Evolutionary conservation across 1,140 invertebrate species (phyloP).

Genomic region (Ctenoplectra terminalis): DNA sequence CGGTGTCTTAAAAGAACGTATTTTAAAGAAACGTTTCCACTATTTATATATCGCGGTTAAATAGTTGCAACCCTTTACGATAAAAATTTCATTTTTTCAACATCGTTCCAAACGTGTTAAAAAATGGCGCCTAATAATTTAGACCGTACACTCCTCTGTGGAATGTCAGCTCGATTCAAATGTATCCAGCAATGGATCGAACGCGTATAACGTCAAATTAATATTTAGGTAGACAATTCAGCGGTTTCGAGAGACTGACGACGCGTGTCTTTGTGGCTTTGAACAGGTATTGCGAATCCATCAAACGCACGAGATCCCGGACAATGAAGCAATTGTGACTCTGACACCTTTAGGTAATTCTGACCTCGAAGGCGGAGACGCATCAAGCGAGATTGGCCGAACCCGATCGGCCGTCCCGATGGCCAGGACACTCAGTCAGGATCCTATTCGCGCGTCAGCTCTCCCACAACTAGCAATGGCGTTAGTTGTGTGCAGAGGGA

Average conservation of each 20-base stretch:
- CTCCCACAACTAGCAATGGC: conserved; percentile 61
- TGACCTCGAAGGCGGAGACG: conserved; percentile 19
- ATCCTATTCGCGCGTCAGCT: conserved; percentile 59
- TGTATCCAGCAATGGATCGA: background rate
- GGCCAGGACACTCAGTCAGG: conserved; percentile 36
- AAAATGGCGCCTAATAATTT: too few species aligned
- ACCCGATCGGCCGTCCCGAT: conserved; percentile 41
- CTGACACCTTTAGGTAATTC: conserved; percentile 50
- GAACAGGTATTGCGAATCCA: conserved; percentile 1
- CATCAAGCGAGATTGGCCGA: conserved; percentile 33
- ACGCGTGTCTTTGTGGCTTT: background rate
- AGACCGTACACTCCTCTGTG: too few species aligned
- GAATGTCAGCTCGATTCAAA: too few species aligned
- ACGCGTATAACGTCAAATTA: background rate
- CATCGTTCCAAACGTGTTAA: too few species aligned
- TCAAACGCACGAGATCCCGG: conserved; percentile 12
- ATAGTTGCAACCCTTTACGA: too few species aligned
- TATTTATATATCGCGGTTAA: too few species aligned
- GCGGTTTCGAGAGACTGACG: background rate
- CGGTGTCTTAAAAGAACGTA: background rate
- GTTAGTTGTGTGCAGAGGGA: conserved; percentile 56
- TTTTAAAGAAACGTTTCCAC: background rate
- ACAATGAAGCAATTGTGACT: conserved; percentile 55
- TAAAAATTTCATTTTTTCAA: too few species aligned
- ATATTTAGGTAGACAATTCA: background rate